Conservation (phyloP, 2,888 invertebrate species). For the Acleris cristana region DNA sequence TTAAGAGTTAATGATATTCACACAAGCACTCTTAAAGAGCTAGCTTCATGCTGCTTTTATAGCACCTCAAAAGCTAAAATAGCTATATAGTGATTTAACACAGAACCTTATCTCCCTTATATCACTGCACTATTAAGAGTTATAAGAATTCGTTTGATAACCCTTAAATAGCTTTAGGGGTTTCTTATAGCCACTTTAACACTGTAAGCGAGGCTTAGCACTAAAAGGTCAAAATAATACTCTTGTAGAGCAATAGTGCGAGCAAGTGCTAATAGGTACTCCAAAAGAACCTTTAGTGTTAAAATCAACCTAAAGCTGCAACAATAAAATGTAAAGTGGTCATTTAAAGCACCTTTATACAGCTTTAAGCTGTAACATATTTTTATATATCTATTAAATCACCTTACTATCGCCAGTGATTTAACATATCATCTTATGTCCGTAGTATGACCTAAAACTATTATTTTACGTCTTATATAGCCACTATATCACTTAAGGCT, state of each 20-base stretch:
- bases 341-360: not conserved
- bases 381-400: not conserved
- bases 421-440: not conserved
- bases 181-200: constrained; percentile 4
- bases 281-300: constrained; percentile 2
- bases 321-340: not conserved
- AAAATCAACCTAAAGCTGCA: not conserved
- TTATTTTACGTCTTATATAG: too few relatives aligned
- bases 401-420: not conserved
- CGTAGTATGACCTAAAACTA: too few relatives aligned
- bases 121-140: constrained; percentile 4
- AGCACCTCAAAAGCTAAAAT: not conserved
- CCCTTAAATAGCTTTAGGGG: too few relatives aligned
- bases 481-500: too few relatives aligned
- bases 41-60: not conserved
- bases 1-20: not conserved
- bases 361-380: too few relatives aligned
- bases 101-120: not conserved
- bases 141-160: not conserved
- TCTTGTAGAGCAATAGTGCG: not conserved
- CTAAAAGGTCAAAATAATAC: constrained; percentile 1
- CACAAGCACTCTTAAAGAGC: constrained; percentile 3
- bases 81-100: not conserved
- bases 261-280: not conserved
- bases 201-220: not conserved